Evolutionary conservation across 1,140 invertebrate species (phyloP), one percentile per base, ranked within the genome.

Genomic region (Hesperophylax magnus): DNA sequence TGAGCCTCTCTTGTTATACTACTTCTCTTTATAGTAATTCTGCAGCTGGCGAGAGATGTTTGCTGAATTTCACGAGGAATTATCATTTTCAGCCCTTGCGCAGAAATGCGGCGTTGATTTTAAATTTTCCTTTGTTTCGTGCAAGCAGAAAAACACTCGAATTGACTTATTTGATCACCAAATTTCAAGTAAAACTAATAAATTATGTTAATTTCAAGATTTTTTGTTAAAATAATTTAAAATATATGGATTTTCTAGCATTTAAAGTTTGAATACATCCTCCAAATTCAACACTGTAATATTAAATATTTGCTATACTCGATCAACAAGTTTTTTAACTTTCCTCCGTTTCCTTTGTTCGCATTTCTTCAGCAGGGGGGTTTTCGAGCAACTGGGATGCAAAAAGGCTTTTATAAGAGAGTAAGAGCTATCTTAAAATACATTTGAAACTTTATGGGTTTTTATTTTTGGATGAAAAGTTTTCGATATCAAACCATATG

Each of bases 271-370:
- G 6, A 58, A 18, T 8, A 3, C 20, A 18, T 58, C 2, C 1
- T 58, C 0, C 18, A 2, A n/a, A 58, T 18, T n/a, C 9, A 58
- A 58, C 7, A 58, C 6, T 18, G 6, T 18, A n/a, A 2, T 58
- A 22, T 18, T 3, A 18, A 6, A 58, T 22, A 58, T 58, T 67
- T 0, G n/a, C 5, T 20, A 3, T 52, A 53, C 67, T 24, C 39
- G 67, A 71, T 71, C 67, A 71, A 71, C 67, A 71, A 71, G 67
- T 71, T 71, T 71, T 71, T 39, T 11, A 52, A 47, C 34, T 71
- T 39, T 71, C 39, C 11, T 2, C n/a, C 9, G 17, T 18, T 52
- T 71, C 39, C 67, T 71, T 71, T 71, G 67, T 71, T 34, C 31
- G 22, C 14, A 67, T 31, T 67, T 34, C 31, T 17, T 3, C 27